Percentiles rank a stretch among this genome's conserved stretches.
These are phyloP conservation scores for Trachymyrmex septentrionalis DNA, from an alignment of 1,140 invertebrate species.

Conservation along the genomic window DNA sequence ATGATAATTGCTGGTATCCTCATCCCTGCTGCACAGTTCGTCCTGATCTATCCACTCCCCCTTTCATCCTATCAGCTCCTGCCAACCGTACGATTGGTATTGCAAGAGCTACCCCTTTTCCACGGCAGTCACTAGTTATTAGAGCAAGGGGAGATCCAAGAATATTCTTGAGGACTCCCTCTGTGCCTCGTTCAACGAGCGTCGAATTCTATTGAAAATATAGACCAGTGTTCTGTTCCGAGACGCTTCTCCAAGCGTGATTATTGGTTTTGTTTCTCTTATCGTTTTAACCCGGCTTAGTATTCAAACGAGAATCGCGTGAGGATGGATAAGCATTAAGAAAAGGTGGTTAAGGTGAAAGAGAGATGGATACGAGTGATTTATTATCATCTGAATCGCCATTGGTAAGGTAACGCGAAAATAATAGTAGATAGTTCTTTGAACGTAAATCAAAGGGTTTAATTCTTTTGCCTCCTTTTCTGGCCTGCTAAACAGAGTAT, in stretches of 20 bases:
- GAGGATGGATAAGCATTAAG: slow-evolving; percentile 46
- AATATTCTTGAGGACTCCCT: slow-evolving; percentile 33
- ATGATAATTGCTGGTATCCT: slow-evolving; percentile 80
- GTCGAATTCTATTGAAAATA: slow-evolving; percentile 37
- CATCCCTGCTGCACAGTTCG: slow-evolving; percentile 65
- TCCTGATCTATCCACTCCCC: slow-evolving; percentile 52
- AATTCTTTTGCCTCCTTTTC: not conserved
- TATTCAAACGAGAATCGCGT: slow-evolving; percentile 52
- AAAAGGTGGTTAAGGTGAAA: slow-evolving; percentile 22
- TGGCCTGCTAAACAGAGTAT: not conserved
- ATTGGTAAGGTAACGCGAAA: slow-evolving; percentile 39
- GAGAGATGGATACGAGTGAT: slow-evolving; percentile 24
- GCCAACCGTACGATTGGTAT: slow-evolving; percentile 22
- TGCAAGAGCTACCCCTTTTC: slow-evolving; percentile 44
- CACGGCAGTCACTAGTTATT: slow-evolving; percentile 33
- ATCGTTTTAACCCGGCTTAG: slow-evolving; percentile 31
- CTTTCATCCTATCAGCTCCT: slow-evolving; percentile 24
- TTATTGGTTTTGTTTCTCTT: slow-evolving; percentile 50
- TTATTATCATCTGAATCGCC: slow-evolving; percentile 32
- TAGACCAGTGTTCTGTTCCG: slow-evolving; percentile 30
- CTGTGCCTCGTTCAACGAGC: slow-evolving; percentile 13
- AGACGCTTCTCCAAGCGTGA: slow-evolving; percentile 41
- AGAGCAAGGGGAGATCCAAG: slow-evolving; percentile 31
- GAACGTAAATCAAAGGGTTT: not conserved
- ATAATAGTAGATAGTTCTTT: slow-evolving; percentile 24